Conservation (phyloP, 2,888 invertebrate genomes). For the Eupelmus urozonus region DNA sequence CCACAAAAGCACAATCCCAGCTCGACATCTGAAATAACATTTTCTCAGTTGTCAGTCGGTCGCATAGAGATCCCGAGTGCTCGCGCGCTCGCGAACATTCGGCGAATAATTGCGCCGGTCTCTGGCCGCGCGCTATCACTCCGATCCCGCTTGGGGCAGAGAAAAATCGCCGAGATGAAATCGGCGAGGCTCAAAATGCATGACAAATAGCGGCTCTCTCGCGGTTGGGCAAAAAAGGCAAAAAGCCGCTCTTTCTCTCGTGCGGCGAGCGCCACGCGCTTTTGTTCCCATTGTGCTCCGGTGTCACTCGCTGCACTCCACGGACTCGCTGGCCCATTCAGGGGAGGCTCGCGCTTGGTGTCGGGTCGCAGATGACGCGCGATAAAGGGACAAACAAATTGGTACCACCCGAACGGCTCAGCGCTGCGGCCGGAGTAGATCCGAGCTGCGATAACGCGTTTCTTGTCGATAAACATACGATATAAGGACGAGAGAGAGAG, state of each 20-base stretch:
- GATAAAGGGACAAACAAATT: slow-evolving; percentile 76
- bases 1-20: not conserved
- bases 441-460: slow-evolving; percentile 65
- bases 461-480: slow-evolving; percentile 75
- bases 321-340: slow-evolving; percentile 66
- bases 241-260: slow-evolving; percentile 69
- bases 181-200: slow-evolving; percentile 74
- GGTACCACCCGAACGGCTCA: slow-evolving; percentile 76
- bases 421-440: slow-evolving; percentile 70
- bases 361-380: slow-evolving; percentile 76
- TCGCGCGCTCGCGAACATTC: slow-evolving; percentile 57
- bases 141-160: slow-evolving; percentile 36
- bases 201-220: slow-evolving; percentile 76
- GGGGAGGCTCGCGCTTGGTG: slow-evolving; percentile 66
- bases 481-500: slow-evolving; percentile 49
- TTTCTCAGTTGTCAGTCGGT: slow-evolving; percentile 41
- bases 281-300: slow-evolving; percentile 74
- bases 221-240: too few species aligned
- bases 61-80: not conserved
- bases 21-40: slow-evolving; percentile 37
- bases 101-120: slow-evolving; percentile 24
- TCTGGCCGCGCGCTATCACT: not conserved
- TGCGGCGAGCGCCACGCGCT: slow-evolving; percentile 70
- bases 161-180: slow-evolving; percentile 75
- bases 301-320: slow-evolving; percentile 73